These are phyloP conservation scores for Mesorhabditis belari DNA, from an alignment of 2,888 invertebrate species.

Conservation along the genomic window DNA sequence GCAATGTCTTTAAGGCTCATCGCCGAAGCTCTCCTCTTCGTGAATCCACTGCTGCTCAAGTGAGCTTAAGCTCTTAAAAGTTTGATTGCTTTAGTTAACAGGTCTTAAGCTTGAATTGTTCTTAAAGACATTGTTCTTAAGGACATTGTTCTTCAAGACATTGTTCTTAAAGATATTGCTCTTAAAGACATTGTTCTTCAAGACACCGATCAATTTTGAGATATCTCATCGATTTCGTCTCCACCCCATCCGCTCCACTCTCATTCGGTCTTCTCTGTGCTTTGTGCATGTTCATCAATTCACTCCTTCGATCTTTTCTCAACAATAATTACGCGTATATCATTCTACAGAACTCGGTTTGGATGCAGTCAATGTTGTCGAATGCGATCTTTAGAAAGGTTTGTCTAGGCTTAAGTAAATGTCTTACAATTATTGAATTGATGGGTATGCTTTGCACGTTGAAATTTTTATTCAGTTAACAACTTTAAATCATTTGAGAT, in stretches of 20 bases:
- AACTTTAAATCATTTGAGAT: too few species aligned
- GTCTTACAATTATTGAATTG: too few species aligned
- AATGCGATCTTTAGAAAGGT: background rate
- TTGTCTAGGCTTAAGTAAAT: too few species aligned
- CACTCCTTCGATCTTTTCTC: slow-evolving; percentile 13
- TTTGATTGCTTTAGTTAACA: too few species aligned
- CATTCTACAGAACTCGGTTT: background rate
- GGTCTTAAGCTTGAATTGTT: too few species aligned
- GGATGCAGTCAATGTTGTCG: background rate
- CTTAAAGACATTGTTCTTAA: too few species aligned
- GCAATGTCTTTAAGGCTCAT: slow-evolving; percentile 19
- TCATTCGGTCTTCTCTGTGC: slow-evolving; percentile 41
- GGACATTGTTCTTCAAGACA: too few species aligned
- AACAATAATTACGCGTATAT: slow-evolving; percentile 8
- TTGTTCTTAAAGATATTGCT: background rate
- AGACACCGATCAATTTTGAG: slow-evolving; percentile 19
- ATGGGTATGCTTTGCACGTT: too few species aligned
- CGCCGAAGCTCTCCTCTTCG: slow-evolving; percentile 40
- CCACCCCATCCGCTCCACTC: slow-evolving; percentile 26
- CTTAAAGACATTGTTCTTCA: too few species aligned
- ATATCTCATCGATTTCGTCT: slow-evolving; percentile 38
- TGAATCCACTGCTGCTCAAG: slow-evolving; percentile 40
- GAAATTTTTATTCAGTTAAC: too few species aligned
- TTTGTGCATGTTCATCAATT: slow-evolving; percentile 27
- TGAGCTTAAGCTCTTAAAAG: slow-evolving; percentile 4